Evolutionary conservation across 2,797 vertebrate species (phyloP), one percentile per base, ranked within the genome.

Genomic region (Bryconaethiops microstoma): DNA sequence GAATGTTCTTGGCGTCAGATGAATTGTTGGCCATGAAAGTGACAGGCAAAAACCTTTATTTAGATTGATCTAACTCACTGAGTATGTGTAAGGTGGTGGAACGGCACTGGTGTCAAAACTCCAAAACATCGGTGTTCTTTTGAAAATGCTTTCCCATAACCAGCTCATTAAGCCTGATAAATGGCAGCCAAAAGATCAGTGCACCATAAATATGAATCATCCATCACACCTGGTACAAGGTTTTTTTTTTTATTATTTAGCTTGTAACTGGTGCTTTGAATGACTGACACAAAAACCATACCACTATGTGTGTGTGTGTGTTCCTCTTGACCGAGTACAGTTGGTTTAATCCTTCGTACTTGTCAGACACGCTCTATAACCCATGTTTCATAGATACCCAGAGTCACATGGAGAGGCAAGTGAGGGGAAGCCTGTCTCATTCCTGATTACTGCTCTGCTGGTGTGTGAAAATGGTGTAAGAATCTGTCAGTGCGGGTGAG

Each of bases 361-460:
- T 84, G 80, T 78, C 80, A 78, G 77, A 84, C 74, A 77, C 25
- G 14, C 74, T 78, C 9, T 16, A 23, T 57, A 72, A 82, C 35
- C 39, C 73, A 75, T 67, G 69, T 57, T 75, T 81, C 40, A 23
- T 73, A 67, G 25, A 72, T 60, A 67, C 52, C 42, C 52, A 76
- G 19, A 77, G 35, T 23, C 60, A 29, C 25, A 35, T 17, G 64
- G 54, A 48, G 57, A 1, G 65, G 19, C 67, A 40, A 48, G 45
- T 39, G 63, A 69, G 25, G 39, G 57, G 63, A 64, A 45, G 48
- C 65, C 64, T 71, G 70, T 69, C 35, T 50, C 52, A 35, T 5
- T 76, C 64, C 60, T 48, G 67, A 59, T 82, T 81, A 83, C 55
- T 62, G 65, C 35, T n/a, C 62, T 40, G 50, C 14, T 50, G 57